Evolutionary conservation across 1,140 invertebrate genomes (phyloP).

Genomic region (Paraescarpia echinospica): DNA sequence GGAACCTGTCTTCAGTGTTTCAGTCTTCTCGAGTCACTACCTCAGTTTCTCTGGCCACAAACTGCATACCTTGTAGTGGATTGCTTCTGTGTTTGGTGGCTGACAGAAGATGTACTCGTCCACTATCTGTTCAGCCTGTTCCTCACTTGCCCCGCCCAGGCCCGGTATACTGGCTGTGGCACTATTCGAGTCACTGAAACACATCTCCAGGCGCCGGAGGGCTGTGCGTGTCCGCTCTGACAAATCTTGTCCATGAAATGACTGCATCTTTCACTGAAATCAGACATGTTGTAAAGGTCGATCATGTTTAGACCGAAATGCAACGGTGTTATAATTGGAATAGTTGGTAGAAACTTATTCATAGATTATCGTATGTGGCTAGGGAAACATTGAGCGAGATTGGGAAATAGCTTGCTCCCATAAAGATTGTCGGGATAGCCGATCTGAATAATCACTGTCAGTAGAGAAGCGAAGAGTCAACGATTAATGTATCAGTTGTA

Average conservation of each 20-base stretch:
- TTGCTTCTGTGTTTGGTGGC: not conserved
- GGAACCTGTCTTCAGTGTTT: not conserved
- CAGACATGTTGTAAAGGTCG: not conserved
- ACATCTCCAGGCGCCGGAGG: not conserved
- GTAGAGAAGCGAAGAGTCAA: too few species aligned
- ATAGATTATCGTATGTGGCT: too few species aligned
- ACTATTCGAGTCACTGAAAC: not conserved
- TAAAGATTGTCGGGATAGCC: too few species aligned
- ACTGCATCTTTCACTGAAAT: not conserved
- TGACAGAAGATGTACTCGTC: slow-evolving; percentile 17
- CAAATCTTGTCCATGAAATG: not conserved
- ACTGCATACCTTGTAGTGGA: not conserved
- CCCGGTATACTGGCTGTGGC: slow-evolving; percentile 10
- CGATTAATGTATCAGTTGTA: too few species aligned
- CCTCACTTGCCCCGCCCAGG: slow-evolving; percentile 11
- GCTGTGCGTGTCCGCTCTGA: not conserved
- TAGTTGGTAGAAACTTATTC: too few species aligned
- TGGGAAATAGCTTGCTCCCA: too few species aligned
- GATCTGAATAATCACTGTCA: too few species aligned
- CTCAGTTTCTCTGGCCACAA: not conserved
- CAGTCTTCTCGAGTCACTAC: not conserved
- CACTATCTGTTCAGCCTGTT: slow-evolving; percentile 16
- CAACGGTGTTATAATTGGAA: too few species aligned
- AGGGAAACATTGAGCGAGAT: too few species aligned
- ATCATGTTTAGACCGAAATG: too few species aligned